Evolutionary conservation across 2,888 invertebrate species (phyloP), one percentile per base, ranked within the genome.

Genomic region (Euplagia quadripunctaria): DNA sequence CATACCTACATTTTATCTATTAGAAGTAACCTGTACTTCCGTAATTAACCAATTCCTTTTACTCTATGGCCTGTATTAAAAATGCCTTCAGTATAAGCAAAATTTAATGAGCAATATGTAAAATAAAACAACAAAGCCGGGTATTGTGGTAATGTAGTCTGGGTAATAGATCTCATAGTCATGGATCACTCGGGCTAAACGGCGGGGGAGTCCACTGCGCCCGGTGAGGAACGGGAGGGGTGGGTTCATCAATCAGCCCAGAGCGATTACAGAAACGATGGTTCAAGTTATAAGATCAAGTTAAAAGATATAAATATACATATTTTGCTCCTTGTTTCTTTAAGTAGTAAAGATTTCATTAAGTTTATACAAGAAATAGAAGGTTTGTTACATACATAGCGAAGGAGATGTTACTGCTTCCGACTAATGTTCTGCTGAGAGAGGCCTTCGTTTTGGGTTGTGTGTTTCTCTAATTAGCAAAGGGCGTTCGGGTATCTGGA

Each of bases 231-330:
- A 84, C 74, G 87, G 88, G 88, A 85, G 86, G 89, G 90, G 88
- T 86, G 88, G 85, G 89, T 91, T 94, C 96, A 96, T 96, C 95
- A 95, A 95, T 96, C 96, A 96, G 95, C 95, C 91, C 76, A 85
- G 89, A 94, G 94, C 94, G 95, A 95, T 96, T 95, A 95, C 93
- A 88, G 85, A 43, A 84, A 61, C 76, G 68, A 61, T 86, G 92
- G 90, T 67, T 20, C 80, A 85, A 92, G 81, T 70, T 65, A 78
- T 0, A 68, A 31, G 46, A 68, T 20, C 79, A 85, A 92, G 81
- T 70, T 64, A 78, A 0, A 68, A 31, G 31, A 68, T 46, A 20
- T 49, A 14, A 31, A 31, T 49, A 31, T 9, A 46, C 31, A n/a
- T n/a, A n/a, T n/a, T n/a, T n/a, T n/a, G n/a, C n/a, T n/a, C n/a